Percentiles rank a stretch among this genome's conserved stretches.
These are phyloP conservation scores for Caenorhabditis japonica DNA, from an alignment of 2,888 invertebrate species.

Conservation along the genomic window DNA sequence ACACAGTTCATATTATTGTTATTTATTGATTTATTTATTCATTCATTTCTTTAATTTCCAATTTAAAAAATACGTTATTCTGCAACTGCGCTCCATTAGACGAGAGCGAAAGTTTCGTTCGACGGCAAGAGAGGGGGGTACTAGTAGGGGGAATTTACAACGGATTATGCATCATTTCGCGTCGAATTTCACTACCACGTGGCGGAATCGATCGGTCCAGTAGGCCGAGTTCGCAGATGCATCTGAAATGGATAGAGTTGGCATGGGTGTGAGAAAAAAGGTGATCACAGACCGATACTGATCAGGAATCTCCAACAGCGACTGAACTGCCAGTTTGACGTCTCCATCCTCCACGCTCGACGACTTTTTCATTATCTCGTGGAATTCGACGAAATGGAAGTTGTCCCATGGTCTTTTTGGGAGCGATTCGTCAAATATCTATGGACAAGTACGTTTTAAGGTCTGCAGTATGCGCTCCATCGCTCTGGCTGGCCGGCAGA, in stretches of 20 bases:
- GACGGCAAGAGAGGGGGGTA: slow-evolving; percentile 2
- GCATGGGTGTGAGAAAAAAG: too few relatives aligned
- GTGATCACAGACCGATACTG: slow-evolving; percentile 75
- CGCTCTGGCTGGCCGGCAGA: too few relatives aligned
- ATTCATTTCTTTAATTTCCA: too few relatives aligned
- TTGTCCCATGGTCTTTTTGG: slow-evolving; percentile 80
- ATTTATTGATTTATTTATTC: too few relatives aligned
- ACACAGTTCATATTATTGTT: too few relatives aligned
- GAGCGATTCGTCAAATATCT: slow-evolving; percentile 80
- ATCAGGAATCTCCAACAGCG: slow-evolving; percentile 80
- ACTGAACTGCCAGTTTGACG: slow-evolving; percentile 78
- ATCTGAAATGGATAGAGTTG: slow-evolving; percentile 35
- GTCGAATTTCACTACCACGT: slow-evolving; percentile 60
- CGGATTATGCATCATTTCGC: slow-evolving; percentile 56
- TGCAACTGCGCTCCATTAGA: too few relatives aligned
- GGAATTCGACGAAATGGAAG: slow-evolving; percentile 80
- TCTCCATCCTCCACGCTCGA: slow-evolving; percentile 53
- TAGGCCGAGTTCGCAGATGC: slow-evolving; percentile 65
- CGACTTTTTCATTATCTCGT: slow-evolving; percentile 70
- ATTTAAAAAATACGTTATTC: too few relatives aligned
- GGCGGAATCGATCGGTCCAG: slow-evolving; percentile 58
- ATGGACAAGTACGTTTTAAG: background rate
- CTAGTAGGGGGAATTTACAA: slow-evolving; percentile 11
- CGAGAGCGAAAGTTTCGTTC: slow-evolving; percentile 10
- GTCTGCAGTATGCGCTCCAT: too few relatives aligned